Conservation (phyloP, 2,113 vertebrate species). For the Cololabis saira region DNA sequence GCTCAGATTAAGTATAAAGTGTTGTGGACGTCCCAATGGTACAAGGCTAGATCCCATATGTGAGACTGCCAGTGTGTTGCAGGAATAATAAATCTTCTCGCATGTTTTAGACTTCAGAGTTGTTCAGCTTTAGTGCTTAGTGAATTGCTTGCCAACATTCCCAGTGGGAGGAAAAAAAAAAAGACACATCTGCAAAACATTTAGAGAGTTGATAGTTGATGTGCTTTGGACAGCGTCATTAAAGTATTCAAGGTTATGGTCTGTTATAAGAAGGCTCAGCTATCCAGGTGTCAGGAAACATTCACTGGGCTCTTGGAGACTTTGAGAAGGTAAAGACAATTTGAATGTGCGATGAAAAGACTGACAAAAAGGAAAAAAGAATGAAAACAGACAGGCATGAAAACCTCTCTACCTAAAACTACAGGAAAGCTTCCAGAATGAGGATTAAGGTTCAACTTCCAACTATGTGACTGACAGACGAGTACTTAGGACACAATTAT, state of each 20-base stretch:
- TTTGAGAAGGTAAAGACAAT: slow-evolving; percentile 74
- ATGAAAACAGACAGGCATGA: slow-evolving; percentile 65
- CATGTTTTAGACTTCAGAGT: slow-evolving; percentile 69
- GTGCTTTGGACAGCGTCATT: slow-evolving; percentile 72
- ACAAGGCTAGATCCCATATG: slow-evolving; percentile 52
- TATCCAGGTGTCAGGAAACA: slow-evolving; percentile 72
- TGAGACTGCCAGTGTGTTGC: slow-evolving; percentile 53
- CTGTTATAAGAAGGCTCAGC: slow-evolving; percentile 60
- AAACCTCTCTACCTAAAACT: slow-evolving; percentile 75
- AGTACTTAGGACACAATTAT: slow-evolving; percentile 80
- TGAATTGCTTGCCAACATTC: slow-evolving; percentile 62
- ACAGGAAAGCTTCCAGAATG: slow-evolving; percentile 71
- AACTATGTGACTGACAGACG: slow-evolving; percentile 76
- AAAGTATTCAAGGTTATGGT: slow-evolving; percentile 71
- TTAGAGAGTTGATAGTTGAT: slow-evolving; percentile 69
- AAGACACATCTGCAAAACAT: slow-evolving; percentile 78
- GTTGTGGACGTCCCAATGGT: slow-evolving; percentile 53
- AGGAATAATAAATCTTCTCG: slow-evolving; percentile 74
- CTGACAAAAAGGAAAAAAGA: not conserved
- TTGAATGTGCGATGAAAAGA: slow-evolving; percentile 59
- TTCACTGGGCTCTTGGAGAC: slow-evolving; percentile 61
- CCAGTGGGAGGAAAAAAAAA: slow-evolving; percentile 2
- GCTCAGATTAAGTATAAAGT: slow-evolving; percentile 62
- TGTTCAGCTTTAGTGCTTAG: slow-evolving; percentile 55
- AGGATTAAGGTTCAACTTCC: slow-evolving; percentile 78